Evolutionary conservation across 2,888 invertebrate genomes (phyloP).

Genomic region (Phlogophora meticulosa): DNA sequence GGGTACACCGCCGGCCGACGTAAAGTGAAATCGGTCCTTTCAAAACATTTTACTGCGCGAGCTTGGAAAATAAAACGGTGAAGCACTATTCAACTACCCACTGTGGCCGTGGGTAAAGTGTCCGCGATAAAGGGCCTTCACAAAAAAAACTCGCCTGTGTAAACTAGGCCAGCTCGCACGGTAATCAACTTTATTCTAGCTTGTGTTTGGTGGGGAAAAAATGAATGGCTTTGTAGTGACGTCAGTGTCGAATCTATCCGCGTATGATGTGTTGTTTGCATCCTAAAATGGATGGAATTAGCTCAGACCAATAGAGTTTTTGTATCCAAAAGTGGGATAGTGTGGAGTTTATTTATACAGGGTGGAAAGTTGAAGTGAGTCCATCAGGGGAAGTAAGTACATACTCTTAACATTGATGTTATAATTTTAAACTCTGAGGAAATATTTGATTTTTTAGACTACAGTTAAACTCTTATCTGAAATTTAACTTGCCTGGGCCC

Average conservation of each 20-base stretch:
- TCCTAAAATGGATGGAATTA: slow-evolving; percentile 8
- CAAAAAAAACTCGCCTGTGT: slow-evolving; percentile 71
- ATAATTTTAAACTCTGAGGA: too few relatives aligned
- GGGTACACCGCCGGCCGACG: slow-evolving; percentile 77
- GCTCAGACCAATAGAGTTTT: background rate
- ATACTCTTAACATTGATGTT: too few relatives aligned
- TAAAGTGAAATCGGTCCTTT: slow-evolving; percentile 90
- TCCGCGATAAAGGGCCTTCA: slow-evolving; percentile 75
- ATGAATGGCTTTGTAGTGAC: slow-evolving; percentile 57
- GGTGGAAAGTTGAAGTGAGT: too few relatives aligned
- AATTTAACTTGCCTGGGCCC: too few relatives aligned
- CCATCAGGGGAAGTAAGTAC: too few relatives aligned
- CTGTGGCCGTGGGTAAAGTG: slow-evolving; percentile 76
- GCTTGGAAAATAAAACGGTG: slow-evolving; percentile 86
- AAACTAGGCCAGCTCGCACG: slow-evolving; percentile 65
- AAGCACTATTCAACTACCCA: slow-evolving; percentile 82
- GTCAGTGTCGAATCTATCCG: slow-evolving; percentile 36
- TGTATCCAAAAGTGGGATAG: background rate
- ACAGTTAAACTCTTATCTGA: too few relatives aligned
- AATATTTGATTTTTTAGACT: too few relatives aligned
- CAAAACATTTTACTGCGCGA: slow-evolving; percentile 88
- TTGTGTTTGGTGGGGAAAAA: slow-evolving; percentile 62
- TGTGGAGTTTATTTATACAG: too few relatives aligned
- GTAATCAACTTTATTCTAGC: slow-evolving; percentile 69
- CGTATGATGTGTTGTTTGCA: slow-evolving; percentile 12